A percentile compares a stretch with the other conserved stretches of the same genome.
phyloP scores from a whole-genome alignment of 2,888 invertebrate species.

The Zootermopsis nevadensis region DNA sequence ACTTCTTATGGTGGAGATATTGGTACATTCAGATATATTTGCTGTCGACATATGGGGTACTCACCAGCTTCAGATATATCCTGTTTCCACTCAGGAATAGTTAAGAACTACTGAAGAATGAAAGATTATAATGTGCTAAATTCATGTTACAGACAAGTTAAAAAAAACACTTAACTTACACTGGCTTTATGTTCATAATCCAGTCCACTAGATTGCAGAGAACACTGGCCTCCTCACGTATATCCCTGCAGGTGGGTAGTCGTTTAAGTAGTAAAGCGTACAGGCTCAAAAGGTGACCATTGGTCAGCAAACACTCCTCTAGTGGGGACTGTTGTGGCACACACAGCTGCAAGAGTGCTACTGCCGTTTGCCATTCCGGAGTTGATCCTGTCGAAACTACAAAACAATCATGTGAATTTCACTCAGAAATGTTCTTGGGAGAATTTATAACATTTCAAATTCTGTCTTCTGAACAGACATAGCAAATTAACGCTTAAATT shows the following conservation, averaged over 20 bases:
- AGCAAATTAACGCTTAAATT: too few species aligned
- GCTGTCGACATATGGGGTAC: too few species aligned
- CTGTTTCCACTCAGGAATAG: too few species aligned
- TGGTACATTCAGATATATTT: too few species aligned
- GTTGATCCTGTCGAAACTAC: slow-evolving; percentile 60
- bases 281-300: slow-evolving; percentile 68
- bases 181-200: slow-evolving; percentile 65
- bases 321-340: slow-evolving; percentile 65
- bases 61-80: too few species aligned
- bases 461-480: too few species aligned
- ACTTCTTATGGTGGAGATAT: too few species aligned
- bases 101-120: too few species aligned
- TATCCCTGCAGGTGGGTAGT: slow-evolving; percentile 62
- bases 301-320: slow-evolving; percentile 65
- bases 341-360: slow-evolving; percentile 63
- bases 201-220: slow-evolving; percentile 56
- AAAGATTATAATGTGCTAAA: too few species aligned
- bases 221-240: slow-evolving; percentile 61
- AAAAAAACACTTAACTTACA: slow-evolving; percentile 60
- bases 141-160: too few species aligned
- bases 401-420: slow-evolving; percentile 20
- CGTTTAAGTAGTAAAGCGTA: slow-evolving; percentile 68
- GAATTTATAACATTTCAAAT: too few species aligned
- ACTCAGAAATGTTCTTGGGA: too few species aligned
- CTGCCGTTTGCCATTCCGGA: slow-evolving; percentile 65